Percentiles rank a stretch among this genome's conserved stretches.
phyloP scores from a whole-genome alignment of 2,888 invertebrate species.

The Malthinus seriepunctatus region DNA sequence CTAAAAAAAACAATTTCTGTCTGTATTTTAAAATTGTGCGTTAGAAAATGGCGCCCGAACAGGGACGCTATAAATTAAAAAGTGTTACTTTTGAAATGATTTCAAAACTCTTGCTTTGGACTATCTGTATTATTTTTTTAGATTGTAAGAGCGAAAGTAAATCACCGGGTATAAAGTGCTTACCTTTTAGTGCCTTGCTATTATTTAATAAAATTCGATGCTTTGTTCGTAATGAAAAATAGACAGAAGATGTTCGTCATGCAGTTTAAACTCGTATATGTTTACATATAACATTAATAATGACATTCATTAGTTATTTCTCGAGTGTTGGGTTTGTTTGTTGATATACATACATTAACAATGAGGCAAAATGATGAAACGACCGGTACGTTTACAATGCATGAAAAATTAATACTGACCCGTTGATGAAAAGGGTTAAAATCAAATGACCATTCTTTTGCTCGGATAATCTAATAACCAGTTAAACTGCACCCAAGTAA shows the following conservation, averaged over 20 bases:
- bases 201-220: neutral
- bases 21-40: too few relatives aligned
- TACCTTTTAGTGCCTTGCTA: too few relatives aligned
- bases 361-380: slow-evolving; percentile 36
- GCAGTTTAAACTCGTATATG: slow-evolving; percentile 17
- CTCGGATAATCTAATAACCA: slow-evolving; percentile 48
- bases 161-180: too few relatives aligned
- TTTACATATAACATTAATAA: slow-evolving; percentile 40
- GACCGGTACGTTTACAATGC: slow-evolving; percentile 46
- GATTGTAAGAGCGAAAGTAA: too few relatives aligned
- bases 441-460: slow-evolving; percentile 43
- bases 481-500: slow-evolving; percentile 44
- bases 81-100: too few relatives aligned
- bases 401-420: slow-evolving; percentile 51
- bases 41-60: too few relatives aligned
- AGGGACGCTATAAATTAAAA: too few relatives aligned
- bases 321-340: slow-evolving; percentile 39
- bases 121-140: too few relatives aligned
- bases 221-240: slow-evolving; percentile 11
- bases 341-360: slow-evolving; percentile 33
- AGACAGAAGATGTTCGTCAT: slow-evolving; percentile 15
- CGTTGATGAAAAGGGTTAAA: slow-evolving; percentile 45
- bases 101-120: too few relatives aligned
- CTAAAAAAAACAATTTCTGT: too few relatives aligned
- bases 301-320: slow-evolving; percentile 46